A percentile compares a stretch with the other conserved stretches of the same genome.
phyloP scores from a whole-genome alignment of 92 coral and sea anemone species.

The Epizoanthus ramosus region DNA sequence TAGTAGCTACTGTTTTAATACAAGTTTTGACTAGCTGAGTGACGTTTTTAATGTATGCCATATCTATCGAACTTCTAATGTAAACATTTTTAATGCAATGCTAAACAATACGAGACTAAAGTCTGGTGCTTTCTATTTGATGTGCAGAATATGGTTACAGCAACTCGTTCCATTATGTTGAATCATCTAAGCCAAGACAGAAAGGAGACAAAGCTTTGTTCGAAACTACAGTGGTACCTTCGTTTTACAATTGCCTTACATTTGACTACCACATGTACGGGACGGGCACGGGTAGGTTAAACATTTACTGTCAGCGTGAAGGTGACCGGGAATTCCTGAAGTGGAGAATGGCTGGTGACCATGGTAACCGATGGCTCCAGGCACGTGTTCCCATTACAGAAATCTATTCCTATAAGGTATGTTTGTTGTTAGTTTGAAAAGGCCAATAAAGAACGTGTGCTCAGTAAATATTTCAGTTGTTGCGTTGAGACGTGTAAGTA shows the following conservation, averaged over 20 bases:
- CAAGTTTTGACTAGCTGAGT: too few relatives aligned
- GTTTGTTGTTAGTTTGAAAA: background rate
- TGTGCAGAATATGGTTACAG: background rate
- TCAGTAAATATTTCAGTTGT: too few relatives aligned
- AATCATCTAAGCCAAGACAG: conserved; percentile 2
- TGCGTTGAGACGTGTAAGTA: too few relatives aligned
- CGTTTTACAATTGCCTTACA: conserved; percentile 57
- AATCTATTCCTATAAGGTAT: conserved; percentile 45
- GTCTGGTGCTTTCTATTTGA: background rate
- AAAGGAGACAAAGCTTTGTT: conserved; percentile 10
- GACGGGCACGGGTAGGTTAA: conserved; percentile 64
- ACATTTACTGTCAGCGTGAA: conserved; percentile 44
- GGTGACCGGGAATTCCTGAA: conserved; percentile 41
- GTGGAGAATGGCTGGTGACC: conserved; percentile 79
- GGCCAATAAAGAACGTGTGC: too few relatives aligned
- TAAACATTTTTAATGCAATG: too few relatives aligned
- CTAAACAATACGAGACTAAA: too few relatives aligned
- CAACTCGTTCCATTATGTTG: conserved; percentile 5
- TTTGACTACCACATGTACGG: conserved; percentile 75
- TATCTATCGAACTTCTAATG: too few relatives aligned
- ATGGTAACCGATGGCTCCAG: conserved; percentile 39
- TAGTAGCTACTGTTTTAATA: too few relatives aligned
- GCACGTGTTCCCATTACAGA: conserved; percentile 44
- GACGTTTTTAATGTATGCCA: too few relatives aligned
- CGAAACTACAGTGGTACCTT: conserved; percentile 20